Conservation (phyloP, 2,113 vertebrate species). For the Cercopithecus mona region DNA sequence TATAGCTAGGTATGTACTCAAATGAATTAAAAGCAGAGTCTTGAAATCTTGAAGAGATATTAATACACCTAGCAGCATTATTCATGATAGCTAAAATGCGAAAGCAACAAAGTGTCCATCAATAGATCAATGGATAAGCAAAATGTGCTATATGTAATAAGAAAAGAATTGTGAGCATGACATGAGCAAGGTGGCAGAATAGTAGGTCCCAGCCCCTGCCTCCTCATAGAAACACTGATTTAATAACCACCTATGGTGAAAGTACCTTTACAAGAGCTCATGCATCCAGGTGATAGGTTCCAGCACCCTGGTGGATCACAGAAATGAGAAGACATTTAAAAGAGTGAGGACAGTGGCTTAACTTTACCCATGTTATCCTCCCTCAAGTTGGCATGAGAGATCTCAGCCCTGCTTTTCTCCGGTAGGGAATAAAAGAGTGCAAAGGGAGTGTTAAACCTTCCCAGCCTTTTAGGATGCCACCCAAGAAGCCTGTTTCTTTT, state of each 20-base stretch:
- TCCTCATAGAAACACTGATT: background rate
- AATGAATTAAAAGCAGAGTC: background rate
- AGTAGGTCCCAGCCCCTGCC: background rate
- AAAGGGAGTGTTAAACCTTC: background rate
- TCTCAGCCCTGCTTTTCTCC: background rate
- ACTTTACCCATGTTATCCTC: background rate
- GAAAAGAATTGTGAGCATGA: background rate
- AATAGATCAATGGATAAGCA: background rate
- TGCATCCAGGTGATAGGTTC: background rate
- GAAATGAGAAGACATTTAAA: background rate
- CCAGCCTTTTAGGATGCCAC: background rate
- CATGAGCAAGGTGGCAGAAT: background rate
- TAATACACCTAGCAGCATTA: background rate
- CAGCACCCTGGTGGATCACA: background rate
- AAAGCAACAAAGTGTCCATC: background rate
- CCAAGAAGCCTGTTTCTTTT: background rate
- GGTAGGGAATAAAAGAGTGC: background rate
- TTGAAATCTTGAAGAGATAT: background rate
- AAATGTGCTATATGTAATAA: background rate
- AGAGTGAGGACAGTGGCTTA: background rate
- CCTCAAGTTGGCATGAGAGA: background rate
- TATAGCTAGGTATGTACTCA: background rate
- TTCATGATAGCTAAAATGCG: background rate
- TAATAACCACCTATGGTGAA: background rate
- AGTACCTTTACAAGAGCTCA: background rate